These are phyloP conservation scores for Hyphantria cunea DNA, from an alignment of 1,140 invertebrate genomes.

Conservation along the genomic window DNA sequence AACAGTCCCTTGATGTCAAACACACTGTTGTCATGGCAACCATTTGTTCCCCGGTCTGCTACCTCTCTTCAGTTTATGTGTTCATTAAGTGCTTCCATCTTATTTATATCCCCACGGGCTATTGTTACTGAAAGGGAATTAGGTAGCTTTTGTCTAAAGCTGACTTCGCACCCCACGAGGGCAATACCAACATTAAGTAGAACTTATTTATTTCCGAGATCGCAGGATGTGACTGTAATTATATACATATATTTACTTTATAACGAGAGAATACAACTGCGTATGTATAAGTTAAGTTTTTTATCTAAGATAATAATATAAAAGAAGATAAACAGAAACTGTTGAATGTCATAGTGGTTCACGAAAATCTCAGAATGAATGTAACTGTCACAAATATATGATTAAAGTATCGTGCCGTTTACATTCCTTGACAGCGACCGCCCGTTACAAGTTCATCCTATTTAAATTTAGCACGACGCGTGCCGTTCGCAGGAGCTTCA, in stretches of 20 bases:
- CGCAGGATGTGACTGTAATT: neutral
- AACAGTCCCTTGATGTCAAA: constrained; percentile 13
- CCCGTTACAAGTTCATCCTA: constrained; percentile 77
- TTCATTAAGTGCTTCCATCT: constrained; percentile 67
- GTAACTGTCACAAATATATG: constrained; percentile 78
- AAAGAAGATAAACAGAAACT: constrained; percentile 38
- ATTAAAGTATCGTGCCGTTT: constrained; percentile 69
- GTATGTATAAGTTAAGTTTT: too few species aligned
- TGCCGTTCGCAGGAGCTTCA: constrained; percentile 56
- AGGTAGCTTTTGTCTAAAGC: constrained; percentile 63
- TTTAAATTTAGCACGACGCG: constrained; percentile 80
- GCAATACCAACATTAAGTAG: constrained; percentile 22
- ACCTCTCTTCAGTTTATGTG: constrained; percentile 63
- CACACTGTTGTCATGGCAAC: constrained; percentile 49
- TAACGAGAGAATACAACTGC: too few species aligned
- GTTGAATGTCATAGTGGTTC: constrained; percentile 34
- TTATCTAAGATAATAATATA: neutral
- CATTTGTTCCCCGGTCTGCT: constrained; percentile 37
- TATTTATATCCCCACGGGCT: constrained; percentile 63
- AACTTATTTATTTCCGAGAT: constrained; percentile 33
- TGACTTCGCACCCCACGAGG: constrained; percentile 52
- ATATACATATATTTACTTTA: neutral
- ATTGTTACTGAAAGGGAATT: constrained; percentile 61
- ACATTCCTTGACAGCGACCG: constrained; percentile 67
- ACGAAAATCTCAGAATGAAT: constrained; percentile 60